phyloP scores from a whole-genome alignment of 2,888 invertebrate species.

The Zaprionus bogoriensis region DNA sequence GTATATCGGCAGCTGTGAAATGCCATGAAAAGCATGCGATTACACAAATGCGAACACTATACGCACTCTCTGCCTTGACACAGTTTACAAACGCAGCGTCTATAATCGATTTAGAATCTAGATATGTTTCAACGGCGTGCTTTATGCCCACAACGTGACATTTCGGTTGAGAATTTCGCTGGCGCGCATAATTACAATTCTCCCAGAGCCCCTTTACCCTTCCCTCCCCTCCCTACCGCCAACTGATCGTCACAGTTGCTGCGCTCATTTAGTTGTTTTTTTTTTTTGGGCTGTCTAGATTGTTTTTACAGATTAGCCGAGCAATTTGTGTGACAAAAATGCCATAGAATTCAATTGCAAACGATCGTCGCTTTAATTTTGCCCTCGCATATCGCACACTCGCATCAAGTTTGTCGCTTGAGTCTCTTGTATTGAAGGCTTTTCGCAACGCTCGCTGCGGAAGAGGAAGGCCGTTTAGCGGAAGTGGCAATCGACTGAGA shows the following conservation, averaged over 20 bases:
- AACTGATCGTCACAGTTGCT: constrained; percentile 33
- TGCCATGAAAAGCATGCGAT: constrained; percentile 2
- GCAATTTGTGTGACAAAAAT: constrained; percentile 40
- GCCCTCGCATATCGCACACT: constrained; percentile 29
- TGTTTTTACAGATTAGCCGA: constrained; percentile 23
- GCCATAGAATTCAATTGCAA: constrained; percentile 48
- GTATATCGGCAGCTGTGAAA: constrained; percentile 82
- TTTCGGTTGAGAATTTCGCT: constrained; percentile 44
- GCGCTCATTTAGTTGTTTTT: constrained; percentile 21
- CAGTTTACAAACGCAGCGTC: constrained; percentile 31
- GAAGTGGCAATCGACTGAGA: constrained; percentile 51
- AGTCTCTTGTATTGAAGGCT: constrained; percentile 58
- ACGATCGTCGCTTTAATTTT: constrained; percentile 5
- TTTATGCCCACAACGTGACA: constrained; percentile 66
- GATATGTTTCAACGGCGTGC: constrained; percentile 23
- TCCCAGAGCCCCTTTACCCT: not conserved
- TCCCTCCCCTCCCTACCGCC: not conserved
- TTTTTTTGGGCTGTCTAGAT: constrained; percentile 38
- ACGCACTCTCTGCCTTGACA: constrained; percentile 51
- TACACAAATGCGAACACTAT: constrained; percentile 1
- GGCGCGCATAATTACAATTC: constrained; percentile 34
- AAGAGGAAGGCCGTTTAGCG: constrained; percentile 53
- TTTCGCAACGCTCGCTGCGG: constrained; percentile 37
- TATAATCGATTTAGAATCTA: constrained; percentile 31
- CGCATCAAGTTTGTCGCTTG: constrained; percentile 59